phyloP scores from a whole-genome alignment of 2,888 invertebrate species.

The Volucella bombylans region DNA sequence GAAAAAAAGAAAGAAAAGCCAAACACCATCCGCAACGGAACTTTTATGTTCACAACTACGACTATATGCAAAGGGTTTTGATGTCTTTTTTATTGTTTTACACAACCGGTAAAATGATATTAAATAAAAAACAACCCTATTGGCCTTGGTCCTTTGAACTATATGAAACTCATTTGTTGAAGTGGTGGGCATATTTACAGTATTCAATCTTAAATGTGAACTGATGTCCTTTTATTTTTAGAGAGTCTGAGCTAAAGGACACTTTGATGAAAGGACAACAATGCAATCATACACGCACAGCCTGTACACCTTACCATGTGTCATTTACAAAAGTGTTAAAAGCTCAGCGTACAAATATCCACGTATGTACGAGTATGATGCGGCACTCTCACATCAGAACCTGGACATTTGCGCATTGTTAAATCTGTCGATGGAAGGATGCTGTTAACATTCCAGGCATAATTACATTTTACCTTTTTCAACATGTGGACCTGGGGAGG shows the following conservation, averaged over 20 bases:
- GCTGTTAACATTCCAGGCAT: conserved; percentile 60
- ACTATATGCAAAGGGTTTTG: not conserved
- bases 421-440: conserved; percentile 60
- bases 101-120: conserved; percentile 16
- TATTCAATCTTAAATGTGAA: conserved; percentile 48
- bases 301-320: conserved; percentile 38
- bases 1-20: conserved; percentile 1
- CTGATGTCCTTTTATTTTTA: conserved; percentile 1
- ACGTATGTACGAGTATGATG: not conserved
- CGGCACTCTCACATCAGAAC: not conserved
- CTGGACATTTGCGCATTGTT: conserved; percentile 37
- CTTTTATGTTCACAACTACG: not conserved
- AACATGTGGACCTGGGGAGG: conserved; percentile 39
- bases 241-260: not conserved
- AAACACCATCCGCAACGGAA: not conserved
- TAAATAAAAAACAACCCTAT: not conserved
- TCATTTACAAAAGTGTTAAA: conserved; percentile 66
- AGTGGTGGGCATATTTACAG: conserved; percentile 49
- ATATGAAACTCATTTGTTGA: conserved; percentile 18
- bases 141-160: conserved; percentile 35
- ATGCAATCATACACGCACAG: conserved; percentile 43
- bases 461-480: conserved; percentile 61
- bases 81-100: not conserved
- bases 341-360: not conserved
- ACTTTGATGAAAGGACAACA: conserved; percentile 49